Evolutionary conservation across 1,140 invertebrate species (phyloP).

Genomic region (Wasmannia auropunctata): DNA sequence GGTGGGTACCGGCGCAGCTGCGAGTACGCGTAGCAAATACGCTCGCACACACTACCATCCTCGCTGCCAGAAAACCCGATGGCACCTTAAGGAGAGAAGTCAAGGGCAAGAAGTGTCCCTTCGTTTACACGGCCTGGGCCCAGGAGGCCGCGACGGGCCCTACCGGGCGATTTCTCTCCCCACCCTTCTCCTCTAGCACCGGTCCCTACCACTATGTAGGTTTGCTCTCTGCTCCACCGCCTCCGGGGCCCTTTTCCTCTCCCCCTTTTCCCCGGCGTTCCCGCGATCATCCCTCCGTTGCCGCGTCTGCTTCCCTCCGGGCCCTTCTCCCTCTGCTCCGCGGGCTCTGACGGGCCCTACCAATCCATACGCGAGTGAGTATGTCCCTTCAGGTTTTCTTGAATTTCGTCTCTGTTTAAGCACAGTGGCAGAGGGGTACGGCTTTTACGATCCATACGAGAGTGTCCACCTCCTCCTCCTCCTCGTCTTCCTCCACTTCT

Average conservation of each 20-base stretch:
- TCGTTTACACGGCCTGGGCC: conserved; percentile 61
- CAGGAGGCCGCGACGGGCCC: conserved; percentile 34
- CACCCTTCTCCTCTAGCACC: conserved; percentile 17
- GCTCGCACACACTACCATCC: conserved; percentile 35
- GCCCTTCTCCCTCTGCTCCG: conserved; percentile 54
- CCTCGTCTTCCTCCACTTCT: background rate
- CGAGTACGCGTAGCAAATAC: conserved; percentile 27
- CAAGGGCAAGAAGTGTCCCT: conserved; percentile 76
- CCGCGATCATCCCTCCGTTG: conserved; percentile 64
- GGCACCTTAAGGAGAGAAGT: conserved; percentile 73
- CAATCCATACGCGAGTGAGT: conserved; percentile 31
- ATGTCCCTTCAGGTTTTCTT: conserved; percentile 69
- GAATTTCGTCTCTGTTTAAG: conserved; percentile 75
- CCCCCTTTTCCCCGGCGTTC: conserved; percentile 23
- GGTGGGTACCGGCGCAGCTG: conserved; percentile 53
- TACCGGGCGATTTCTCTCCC: conserved; percentile 16
- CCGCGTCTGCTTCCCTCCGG: conserved; percentile 33
- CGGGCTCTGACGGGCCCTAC: conserved; percentile 18
- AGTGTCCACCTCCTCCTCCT: conserved; percentile 36
- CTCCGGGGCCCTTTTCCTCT: conserved; percentile 48
- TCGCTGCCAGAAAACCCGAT: conserved; percentile 74
- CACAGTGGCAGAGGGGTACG: conserved; percentile 20
- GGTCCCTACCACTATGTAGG: conserved; percentile 39
- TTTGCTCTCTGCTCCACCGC: conserved; percentile 42
- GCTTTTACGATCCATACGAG: conserved; percentile 24